Conservation (phyloP, 2,113 vertebrate species). For the Numida meleagris region DNA sequence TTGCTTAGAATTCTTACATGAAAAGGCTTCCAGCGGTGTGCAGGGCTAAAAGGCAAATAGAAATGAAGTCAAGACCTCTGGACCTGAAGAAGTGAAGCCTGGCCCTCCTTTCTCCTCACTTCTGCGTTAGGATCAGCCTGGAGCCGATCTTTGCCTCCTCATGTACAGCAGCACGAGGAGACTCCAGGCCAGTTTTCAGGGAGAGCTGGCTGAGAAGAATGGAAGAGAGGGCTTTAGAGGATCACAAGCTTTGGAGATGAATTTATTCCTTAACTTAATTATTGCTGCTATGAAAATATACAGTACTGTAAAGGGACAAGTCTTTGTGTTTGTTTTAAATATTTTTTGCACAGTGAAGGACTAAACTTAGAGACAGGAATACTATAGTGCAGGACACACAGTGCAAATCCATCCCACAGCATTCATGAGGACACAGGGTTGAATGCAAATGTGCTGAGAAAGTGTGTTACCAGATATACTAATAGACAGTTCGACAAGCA, state of each 20-base stretch:
- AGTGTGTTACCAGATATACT: background rate
- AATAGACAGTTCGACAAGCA: accelerated
- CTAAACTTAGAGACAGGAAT: background rate
- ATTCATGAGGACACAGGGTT: background rate
- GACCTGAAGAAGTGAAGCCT: background rate
- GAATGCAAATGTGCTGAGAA: background rate
- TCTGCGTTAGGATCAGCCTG: background rate
- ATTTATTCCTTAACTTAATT: background rate
- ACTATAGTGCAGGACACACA: background rate
- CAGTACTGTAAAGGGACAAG: background rate
- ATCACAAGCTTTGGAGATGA: accelerated
- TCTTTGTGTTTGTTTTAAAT: no score
- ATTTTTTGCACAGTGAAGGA: background rate
- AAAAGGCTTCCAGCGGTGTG: background rate
- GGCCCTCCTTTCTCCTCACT: background rate
- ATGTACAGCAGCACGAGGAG: background rate
- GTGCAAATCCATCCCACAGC: background rate
- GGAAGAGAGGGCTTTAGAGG: background rate
- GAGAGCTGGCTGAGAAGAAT: background rate
- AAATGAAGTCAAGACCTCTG: background rate
- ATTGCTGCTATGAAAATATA: background rate
- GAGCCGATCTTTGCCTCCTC: background rate
- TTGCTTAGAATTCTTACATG: background rate
- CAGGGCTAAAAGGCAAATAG: background rate
- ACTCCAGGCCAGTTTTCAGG: background rate